Evolutionary conservation across 2,797 vertebrate species (phyloP).

Genomic region (Clamator glandarius): DNA sequence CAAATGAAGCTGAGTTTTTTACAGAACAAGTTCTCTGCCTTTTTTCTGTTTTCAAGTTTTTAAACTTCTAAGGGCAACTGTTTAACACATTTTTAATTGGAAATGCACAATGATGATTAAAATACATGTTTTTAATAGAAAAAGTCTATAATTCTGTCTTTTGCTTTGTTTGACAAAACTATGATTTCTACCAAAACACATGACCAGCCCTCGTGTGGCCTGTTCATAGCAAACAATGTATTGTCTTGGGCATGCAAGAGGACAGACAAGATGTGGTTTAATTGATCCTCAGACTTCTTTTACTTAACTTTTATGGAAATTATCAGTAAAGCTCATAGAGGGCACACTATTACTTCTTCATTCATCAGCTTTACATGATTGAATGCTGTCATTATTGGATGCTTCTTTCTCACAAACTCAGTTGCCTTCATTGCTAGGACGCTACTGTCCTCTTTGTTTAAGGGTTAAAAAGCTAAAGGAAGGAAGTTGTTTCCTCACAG

Average conservation of each 20-base stretch:
- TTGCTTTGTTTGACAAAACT: constrained; percentile 61
- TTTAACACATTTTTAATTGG: constrained; percentile 47
- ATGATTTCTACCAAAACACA: constrained; percentile 68
- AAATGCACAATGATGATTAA: constrained; percentile 49
- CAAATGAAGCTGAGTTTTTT: background rate
- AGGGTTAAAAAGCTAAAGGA: background rate
- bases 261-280: constrained; percentile 51
- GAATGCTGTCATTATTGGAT: background rate
- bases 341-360: constrained; percentile 1
- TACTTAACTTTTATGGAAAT: constrained; percentile 50
- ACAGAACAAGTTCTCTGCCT: background rate
- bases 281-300: constrained; percentile 44
- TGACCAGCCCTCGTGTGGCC: constrained; percentile 70
- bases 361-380: background rate
- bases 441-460: background rate
- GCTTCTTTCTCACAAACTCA: background rate
- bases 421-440: background rate
- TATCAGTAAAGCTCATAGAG: background rate
- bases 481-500: background rate
- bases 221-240: constrained; percentile 66
- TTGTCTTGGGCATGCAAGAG: constrained; percentile 51
- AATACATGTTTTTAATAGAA: constrained; percentile 21
- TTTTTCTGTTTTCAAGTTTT: constrained; percentile 9
- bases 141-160: constrained; percentile 52
- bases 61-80: constrained; percentile 21